A percentile compares a stretch with the other conserved stretches of the same genome.
Conservation (phyloP, 2,797 vertebrate species). For the Acanthiza pusilla region DNA sequence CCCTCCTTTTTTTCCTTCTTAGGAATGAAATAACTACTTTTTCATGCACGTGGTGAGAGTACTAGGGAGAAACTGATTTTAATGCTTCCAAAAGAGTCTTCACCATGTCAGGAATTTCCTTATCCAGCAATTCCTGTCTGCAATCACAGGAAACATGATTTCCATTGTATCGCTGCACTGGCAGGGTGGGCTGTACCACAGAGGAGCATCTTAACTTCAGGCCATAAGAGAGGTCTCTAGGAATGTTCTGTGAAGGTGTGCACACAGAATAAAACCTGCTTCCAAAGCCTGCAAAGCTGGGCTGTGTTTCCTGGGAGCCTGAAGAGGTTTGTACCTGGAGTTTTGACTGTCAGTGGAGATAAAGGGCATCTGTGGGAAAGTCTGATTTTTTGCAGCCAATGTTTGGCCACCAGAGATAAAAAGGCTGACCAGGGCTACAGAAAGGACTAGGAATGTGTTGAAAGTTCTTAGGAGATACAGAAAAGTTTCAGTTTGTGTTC, state of each 20-base stretch:
- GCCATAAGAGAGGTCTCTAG: background rate
- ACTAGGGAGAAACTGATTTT: background rate
- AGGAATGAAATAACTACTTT: background rate
- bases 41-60: background rate
- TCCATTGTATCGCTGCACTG: background rate
- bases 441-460: background rate
- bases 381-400: background rate
- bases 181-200: background rate
- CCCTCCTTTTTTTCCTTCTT: background rate
- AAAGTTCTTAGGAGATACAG: background rate
- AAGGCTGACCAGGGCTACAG: background rate
- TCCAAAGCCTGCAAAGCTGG: background rate
- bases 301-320: background rate
- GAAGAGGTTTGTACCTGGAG: background rate
- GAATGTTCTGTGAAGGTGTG: rapidly evolving
- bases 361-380: background rate
- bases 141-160: background rate
- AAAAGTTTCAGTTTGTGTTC: background rate
- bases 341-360: background rate
- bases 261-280: background rate
- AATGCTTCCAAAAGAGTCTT: background rate
- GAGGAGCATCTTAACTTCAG: background rate
- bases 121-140: background rate
- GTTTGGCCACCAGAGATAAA: background rate
- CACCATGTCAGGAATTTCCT: background rate